phyloP scores from a whole-genome alignment of 2,797 vertebrate genomes.

The Pseudopleuronectes americanus region DNA sequence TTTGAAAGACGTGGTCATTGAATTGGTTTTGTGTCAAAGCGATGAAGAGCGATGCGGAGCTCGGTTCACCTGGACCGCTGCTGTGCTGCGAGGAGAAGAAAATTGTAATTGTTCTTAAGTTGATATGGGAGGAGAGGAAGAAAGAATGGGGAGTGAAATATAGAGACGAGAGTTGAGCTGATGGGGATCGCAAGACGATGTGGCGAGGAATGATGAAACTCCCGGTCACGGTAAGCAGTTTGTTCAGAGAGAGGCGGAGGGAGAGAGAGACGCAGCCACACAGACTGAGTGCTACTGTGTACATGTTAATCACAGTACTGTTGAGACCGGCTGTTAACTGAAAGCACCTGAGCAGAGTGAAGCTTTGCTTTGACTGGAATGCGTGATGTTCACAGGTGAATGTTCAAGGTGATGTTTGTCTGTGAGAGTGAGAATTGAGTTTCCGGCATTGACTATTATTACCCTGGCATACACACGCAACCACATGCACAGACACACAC shows the following conservation, averaged over 20 bases:
- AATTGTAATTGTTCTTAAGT: conserved; percentile 33
- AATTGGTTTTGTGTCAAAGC: conserved; percentile 52
- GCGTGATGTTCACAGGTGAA: conserved; percentile 10
- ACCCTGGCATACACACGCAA: conserved; percentile 8
- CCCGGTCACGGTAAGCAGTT: conserved; percentile 48
- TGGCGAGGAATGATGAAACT: conserved; percentile 54
- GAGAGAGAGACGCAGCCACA: conserved; percentile 15
- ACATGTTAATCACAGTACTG: conserved; percentile 9
- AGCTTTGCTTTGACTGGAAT: conserved; percentile 19
- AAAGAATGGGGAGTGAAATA: conserved; percentile 26
- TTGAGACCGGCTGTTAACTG: conserved; percentile 23
- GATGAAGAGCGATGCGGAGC: conserved; percentile 35
- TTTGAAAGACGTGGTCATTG: conserved; percentile 30
- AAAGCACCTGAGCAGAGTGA: conserved; percentile 31
- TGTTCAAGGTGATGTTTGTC: conserved; percentile 39
- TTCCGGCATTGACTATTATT: conserved; percentile 39
- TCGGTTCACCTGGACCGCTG: conserved; percentile 21
- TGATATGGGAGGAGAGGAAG: conserved; percentile 17
- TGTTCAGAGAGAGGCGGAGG: conserved; percentile 18
- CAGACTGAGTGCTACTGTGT: neutral
- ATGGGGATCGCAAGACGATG: conserved; percentile 48
- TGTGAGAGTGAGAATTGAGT: conserved; percentile 25
- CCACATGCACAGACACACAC: neutral
- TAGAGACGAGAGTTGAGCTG: conserved; percentile 26
- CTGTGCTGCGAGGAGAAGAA: conserved; percentile 40